Base-by-base conservation (phyloP, 2,888 invertebrate species). In the Drosophila tanythrix region DNA sequence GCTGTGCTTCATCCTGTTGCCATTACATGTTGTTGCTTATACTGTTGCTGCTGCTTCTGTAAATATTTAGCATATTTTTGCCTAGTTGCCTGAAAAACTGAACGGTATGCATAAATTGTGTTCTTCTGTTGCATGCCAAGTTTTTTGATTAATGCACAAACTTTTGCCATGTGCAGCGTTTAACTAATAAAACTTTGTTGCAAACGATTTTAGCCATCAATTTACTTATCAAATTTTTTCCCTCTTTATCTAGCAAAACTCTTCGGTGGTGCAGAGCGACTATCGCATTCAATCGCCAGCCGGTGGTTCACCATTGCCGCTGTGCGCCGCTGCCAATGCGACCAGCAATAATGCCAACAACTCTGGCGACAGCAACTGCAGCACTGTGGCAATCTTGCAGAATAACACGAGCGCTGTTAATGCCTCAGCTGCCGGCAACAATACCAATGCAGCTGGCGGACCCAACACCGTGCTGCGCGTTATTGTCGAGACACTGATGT, bases 401-500 rank as follows among this genome's bases (percentile, higher is more conserved):
- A 91, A 91, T 81, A 92, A 93, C 82, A 91, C 92, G 79, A 93
- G 94, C 90, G 90, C 87, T 57, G 88, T 91, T 29, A 92, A 92
- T 59, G 82, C 91, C 38, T 68, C 78, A 1, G 46, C 67, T 3
- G 82, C 82, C 35, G 80, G 87, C 56, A 96, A 97, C 63, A 89
- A 90, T 36, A 90, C 86, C 48, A 87, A 87, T 48, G 83, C 90
- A 21, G 88, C 89, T 94, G 98, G 98, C 89, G 98, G 98, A 70
- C 98, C 98, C 74, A 98, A 98, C 94, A 97, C 99, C 59, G 99
- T 99, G 82, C 96, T 99, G 83, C 96, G 99, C 85, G 99, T 99
- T 89, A 99, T 99, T 93, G 97, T 99, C 90, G 99, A 99, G 94
- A 98, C 99, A 94, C 97, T 99, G 96, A 95, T 99, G 90, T 99